These are phyloP conservation scores for Cyclopterus lumpus DNA, from an alignment of 2,797 vertebrate genomes.

Conservation along the genomic window DNA sequence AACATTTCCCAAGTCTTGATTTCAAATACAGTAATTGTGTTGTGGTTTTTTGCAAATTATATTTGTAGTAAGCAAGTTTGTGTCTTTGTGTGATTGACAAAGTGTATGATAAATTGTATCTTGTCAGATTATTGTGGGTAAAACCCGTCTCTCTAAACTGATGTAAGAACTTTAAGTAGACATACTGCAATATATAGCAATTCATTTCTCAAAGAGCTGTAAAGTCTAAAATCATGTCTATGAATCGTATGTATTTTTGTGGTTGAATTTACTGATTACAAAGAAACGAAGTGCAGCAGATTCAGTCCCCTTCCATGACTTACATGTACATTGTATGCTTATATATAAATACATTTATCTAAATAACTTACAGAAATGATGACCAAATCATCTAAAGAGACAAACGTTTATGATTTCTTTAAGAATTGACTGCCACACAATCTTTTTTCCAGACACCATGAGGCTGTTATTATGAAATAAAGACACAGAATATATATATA, in stretches of 20 bases:
- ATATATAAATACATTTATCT: neutral
- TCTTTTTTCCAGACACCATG: neutral
- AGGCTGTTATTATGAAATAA: neutral
- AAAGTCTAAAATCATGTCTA: neutral
- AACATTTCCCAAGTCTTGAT: slow-evolving; percentile 10
- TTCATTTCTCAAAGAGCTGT: neutral
- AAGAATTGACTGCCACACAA: neutral
- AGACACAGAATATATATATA: neutral
- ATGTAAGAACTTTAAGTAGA: neutral
- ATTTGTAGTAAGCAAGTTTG: neutral
- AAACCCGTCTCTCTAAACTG: neutral
- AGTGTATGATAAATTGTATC: neutral
- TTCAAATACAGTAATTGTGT: neutral
- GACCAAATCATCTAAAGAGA: neutral
- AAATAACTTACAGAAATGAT: neutral
- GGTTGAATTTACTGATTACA: neutral
- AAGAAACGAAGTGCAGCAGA: neutral
- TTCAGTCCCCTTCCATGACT: neutral
- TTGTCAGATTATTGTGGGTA: neutral
- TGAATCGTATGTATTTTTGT: neutral
- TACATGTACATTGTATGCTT: neutral
- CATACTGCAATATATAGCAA: neutral
- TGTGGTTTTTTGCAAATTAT: neutral
- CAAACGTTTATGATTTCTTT: neutral
- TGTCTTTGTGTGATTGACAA: neutral